A percentile compares a stretch with the other conserved stretches of the same genome.
Conservation (phyloP, 2,113 vertebrate species). For the Rhinoderma darwinii region DNA sequence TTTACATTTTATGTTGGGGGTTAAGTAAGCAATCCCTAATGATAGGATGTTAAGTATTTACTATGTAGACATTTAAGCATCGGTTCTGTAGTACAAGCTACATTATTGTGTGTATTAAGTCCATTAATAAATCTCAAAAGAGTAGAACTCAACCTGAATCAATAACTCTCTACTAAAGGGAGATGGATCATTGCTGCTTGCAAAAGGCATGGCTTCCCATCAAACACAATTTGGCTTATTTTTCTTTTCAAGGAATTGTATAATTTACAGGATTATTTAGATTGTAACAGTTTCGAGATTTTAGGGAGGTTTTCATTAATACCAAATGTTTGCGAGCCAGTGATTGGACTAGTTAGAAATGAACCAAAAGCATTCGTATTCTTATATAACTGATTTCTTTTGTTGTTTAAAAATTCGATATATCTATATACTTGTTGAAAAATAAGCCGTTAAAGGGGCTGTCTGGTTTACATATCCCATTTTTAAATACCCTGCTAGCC, state of each 20-base stretch:
- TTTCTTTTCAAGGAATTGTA: not conserved
- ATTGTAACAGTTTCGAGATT: not conserved
- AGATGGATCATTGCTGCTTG: not conserved
- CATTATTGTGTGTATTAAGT: not conserved
- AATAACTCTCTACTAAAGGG: not conserved
- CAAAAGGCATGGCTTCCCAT: not conserved
- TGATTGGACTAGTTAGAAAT: not conserved
- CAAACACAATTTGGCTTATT: slow-evolving; percentile 15
- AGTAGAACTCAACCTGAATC: not conserved
- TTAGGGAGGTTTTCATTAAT: not conserved
- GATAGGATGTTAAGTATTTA: slow-evolving; percentile 15
- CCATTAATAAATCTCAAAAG: slow-evolving; percentile 11
- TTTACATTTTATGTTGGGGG: not conserved
- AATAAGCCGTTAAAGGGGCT: too few species aligned
- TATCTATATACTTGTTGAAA: too few species aligned
- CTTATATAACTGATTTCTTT: too few species aligned
- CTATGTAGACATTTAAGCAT: not conserved
- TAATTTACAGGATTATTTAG: not conserved
- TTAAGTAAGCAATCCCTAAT: not conserved
- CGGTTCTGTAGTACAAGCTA: not conserved
- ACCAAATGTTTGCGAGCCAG: not conserved
- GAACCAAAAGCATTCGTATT: not conserved
- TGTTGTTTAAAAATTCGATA: too few species aligned
- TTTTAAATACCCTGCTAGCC: too few species aligned
- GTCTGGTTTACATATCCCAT: too few species aligned